Conservation (phyloP, 1,140 invertebrate species). For the Dinoponera quadriceps region DNA sequence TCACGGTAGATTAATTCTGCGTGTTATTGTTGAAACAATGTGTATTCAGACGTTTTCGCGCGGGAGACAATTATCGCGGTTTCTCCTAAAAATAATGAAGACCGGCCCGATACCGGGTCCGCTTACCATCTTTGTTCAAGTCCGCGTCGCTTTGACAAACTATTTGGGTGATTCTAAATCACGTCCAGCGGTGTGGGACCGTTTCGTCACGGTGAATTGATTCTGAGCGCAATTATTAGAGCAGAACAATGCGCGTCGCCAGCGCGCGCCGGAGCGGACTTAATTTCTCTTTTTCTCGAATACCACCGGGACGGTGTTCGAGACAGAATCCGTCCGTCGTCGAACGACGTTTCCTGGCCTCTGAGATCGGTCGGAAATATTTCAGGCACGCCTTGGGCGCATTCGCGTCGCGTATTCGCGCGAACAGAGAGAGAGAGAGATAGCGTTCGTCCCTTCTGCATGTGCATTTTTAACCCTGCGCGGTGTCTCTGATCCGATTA, state of each 20-base stretch:
- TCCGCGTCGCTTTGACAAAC: neutral
- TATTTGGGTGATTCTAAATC: conserved; percentile 63
- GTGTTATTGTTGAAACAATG: neutral
- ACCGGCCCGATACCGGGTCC: neutral
- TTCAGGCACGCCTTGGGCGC: conserved; percentile 29
- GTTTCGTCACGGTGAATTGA: conserved; percentile 69
- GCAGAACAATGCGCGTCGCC: conserved; percentile 70
- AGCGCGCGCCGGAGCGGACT: conserved; percentile 12
- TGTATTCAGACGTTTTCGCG: neutral
- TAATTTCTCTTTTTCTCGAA: conserved; percentile 28
- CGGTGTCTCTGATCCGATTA: neutral
- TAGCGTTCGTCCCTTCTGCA: neutral
- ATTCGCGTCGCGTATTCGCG: neutral
- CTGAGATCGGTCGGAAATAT: neutral
- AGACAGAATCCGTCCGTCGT: conserved; percentile 40
- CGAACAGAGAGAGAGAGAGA: neutral
- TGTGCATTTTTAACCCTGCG: conserved; percentile 17
- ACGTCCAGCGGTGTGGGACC: conserved; percentile 63
- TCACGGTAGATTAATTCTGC: neutral
- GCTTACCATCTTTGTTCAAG: conserved; percentile 1
- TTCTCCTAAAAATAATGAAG: conserved; percentile 25
- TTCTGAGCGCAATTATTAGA: conserved; percentile 70
- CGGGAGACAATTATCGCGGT: no score
- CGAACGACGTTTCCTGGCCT: conserved; percentile 29
- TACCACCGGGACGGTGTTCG: conserved; percentile 18